These are phyloP conservation scores for Agriopis marginaria DNA, from an alignment of 2,888 invertebrate species.

Conservation along the genomic window DNA sequence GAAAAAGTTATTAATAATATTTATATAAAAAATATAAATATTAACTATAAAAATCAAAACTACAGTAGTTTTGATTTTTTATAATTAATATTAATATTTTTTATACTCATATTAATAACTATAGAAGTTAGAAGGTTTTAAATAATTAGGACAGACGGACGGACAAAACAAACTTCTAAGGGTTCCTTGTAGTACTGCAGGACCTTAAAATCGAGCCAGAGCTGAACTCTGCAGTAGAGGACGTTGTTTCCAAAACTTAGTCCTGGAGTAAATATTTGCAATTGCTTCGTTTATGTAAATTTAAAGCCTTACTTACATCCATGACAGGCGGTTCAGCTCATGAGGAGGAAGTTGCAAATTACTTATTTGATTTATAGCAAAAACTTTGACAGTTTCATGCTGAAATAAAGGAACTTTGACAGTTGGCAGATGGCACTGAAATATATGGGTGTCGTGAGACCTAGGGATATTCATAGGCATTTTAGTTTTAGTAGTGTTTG, in stretches of 20 bases:
- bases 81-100: no score
- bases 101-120: no score
- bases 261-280: neutral
- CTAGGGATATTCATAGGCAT: neutral
- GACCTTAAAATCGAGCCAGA: neutral
- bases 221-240: neutral
- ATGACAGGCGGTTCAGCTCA: constrained; percentile 17
- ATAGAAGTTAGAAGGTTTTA: no score
- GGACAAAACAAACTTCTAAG: no score
- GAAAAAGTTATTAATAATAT: no score
- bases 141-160: no score
- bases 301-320: constrained; percentile 10
- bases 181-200: no score
- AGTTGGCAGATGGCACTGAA: constrained; percentile 22
- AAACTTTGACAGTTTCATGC: constrained; percentile 21
- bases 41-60: no score
- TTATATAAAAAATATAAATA: no score
- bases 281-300: constrained; percentile 17
- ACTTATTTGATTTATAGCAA: constrained; percentile 30
- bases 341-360: constrained; percentile 26
- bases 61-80: no score
- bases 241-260: constrained; percentile 4
- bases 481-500: neutral
- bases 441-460: constrained; percentile 8
- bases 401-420: constrained; percentile 26